Percentiles rank a stretch among this genome's conserved stretches.
These are phyloP conservation scores for Otis tarda DNA, from an alignment of 2,113 vertebrate genomes.

Conservation along the genomic window DNA sequence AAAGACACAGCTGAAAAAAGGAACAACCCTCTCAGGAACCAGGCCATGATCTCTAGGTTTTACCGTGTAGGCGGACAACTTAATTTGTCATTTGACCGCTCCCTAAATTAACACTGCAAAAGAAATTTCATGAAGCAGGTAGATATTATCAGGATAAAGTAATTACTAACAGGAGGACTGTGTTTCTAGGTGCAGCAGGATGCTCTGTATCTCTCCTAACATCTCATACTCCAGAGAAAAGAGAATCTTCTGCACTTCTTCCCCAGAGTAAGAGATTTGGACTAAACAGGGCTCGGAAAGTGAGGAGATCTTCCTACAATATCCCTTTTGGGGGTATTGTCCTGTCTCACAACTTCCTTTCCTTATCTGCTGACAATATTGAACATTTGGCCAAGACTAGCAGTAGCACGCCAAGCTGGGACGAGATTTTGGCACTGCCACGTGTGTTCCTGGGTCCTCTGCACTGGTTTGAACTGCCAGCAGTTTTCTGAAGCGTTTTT, in stretches of 20 bases:
- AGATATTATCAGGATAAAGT: background rate
- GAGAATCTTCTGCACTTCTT: background rate
- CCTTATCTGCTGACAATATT: background rate
- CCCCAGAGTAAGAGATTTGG: background rate
- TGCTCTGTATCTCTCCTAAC: background rate
- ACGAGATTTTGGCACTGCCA: background rate
- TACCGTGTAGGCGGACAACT: background rate
- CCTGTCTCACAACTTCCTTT: background rate
- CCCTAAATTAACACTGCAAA: background rate
- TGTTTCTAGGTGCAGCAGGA: background rate
- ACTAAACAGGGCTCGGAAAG: background rate
- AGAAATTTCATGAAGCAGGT: background rate
- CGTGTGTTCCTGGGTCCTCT: background rate
- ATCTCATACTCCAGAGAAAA: background rate
- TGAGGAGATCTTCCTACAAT: background rate
- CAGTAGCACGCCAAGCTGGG: background rate
- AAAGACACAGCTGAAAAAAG: background rate
- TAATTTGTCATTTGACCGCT: background rate
- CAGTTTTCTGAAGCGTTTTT: background rate
- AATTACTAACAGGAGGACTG: background rate
- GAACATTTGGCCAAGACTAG: background rate
- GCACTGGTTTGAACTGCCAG: background rate
- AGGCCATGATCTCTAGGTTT: background rate
- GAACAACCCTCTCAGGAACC: background rate
- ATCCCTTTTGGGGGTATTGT: too few species aligned